These are phyloP conservation scores for Eretmocerus hayati DNA, from an alignment of 2,888 invertebrate species.

Conservation along the genomic window DNA sequence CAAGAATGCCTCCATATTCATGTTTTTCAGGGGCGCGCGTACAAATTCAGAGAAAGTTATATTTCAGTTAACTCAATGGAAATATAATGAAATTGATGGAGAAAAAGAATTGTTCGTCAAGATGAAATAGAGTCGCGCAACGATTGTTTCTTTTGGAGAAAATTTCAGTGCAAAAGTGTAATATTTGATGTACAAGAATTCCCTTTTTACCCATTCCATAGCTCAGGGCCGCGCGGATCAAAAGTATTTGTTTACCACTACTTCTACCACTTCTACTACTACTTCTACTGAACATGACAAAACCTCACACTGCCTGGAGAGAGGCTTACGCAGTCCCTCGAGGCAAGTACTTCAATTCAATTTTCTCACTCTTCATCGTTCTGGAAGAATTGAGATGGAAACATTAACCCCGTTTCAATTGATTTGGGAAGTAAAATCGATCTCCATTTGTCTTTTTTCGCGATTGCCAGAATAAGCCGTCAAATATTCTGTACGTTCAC, in stretches of 20 bases:
- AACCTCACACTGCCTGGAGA: conserved; percentile 47
- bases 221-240: conserved; percentile 48
- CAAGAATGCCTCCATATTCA: conserved; percentile 27
- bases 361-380: conserved; percentile 32
- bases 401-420: no score
- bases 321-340: conserved; percentile 46
- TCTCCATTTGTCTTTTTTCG: no score
- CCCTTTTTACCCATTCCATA: conserved; percentile 48
- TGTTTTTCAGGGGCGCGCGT: conserved; percentile 38
- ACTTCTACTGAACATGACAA: conserved; percentile 47
- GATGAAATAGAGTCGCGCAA: conserved; percentile 1
- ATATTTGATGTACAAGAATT: conserved; percentile 30
- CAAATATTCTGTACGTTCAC: no score
- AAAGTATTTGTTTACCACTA: conserved; percentile 48
- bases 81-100: conserved; percentile 16
- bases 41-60: conserved; percentile 21
- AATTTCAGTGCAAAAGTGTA: conserved; percentile 5
- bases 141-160: no score
- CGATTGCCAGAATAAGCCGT: no score
- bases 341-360: conserved; percentile 47
- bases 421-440: no score
- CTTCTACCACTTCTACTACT: conserved; percentile 43
- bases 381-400: conserved; percentile 2
- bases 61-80: conserved; percentile 20
- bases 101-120: conserved; percentile 12